A percentile compares a stretch with the other conserved stretches of the same genome.
phyloP scores from a whole-genome alignment of 2,797 vertebrate species.

The Helostoma temminkii region DNA sequence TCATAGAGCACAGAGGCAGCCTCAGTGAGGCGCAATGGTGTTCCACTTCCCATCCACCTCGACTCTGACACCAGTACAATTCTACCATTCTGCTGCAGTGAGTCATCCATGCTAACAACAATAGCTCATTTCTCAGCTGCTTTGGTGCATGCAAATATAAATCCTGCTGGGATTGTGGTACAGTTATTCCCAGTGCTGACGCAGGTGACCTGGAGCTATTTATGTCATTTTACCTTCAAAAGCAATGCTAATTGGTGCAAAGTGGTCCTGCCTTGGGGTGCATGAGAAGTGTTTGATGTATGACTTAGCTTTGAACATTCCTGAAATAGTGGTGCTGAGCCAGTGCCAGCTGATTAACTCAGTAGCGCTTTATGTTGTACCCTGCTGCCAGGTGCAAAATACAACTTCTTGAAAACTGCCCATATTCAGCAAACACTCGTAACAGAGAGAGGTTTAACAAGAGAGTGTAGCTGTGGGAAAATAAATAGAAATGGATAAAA shows the following conservation, averaged over 20 bases:
- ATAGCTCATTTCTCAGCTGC: conserved; percentile 38
- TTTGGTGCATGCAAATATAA: conserved; percentile 27
- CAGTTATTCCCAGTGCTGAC: conserved; percentile 23
- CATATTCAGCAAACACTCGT: neutral
- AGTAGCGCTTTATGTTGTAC: conserved; percentile 32
- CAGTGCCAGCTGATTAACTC: conserved; percentile 20
- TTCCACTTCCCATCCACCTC: conserved; percentile 36
- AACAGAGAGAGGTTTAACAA: too few relatives aligned
- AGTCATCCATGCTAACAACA: conserved; percentile 41
- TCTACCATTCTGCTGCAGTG: conserved; percentile 32
- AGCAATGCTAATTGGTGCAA: conserved; percentile 2
- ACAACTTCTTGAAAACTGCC: neutral
- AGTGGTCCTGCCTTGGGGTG: neutral
- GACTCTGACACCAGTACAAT: conserved; percentile 10
- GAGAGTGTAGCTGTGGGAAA: neutral
- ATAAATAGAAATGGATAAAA: too few relatives aligned
- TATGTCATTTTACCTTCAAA: conserved; percentile 16
- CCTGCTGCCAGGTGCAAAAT: neutral
- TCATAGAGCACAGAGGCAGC: conserved; percentile 29
- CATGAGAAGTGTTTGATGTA: conserved; percentile 29
- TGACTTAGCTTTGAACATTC: conserved; percentile 24
- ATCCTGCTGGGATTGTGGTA: conserved; percentile 4
- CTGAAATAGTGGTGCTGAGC: conserved; percentile 4
- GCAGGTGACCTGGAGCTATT: conserved; percentile 5
- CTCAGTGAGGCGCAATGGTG: conserved; percentile 8